phyloP scores from a whole-genome alignment of 2,888 invertebrate species.

The Andricus quercusramuli region DNA sequence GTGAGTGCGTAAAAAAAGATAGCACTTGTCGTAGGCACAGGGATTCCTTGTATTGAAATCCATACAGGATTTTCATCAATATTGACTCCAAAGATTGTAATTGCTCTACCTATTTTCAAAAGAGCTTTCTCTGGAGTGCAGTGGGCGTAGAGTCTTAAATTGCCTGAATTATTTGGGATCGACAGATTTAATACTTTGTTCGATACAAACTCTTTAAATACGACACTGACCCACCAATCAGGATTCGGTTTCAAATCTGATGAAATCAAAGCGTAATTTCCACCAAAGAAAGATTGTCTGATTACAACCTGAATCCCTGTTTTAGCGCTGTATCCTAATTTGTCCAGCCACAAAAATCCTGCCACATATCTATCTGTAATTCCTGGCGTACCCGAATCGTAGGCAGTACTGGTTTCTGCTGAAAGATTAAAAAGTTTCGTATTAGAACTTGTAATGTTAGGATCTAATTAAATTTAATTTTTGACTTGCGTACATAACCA shows the following conservation, averaged over 20 bases:
- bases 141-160: slow-evolving; percentile 84
- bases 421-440: slow-evolving; percentile 47
- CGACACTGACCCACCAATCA: slow-evolving; percentile 85
- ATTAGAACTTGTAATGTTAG: background rate
- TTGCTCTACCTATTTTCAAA: slow-evolving; percentile 77
- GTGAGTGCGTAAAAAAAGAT: slow-evolving; percentile 68
- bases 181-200: slow-evolving; percentile 82
- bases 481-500: slow-evolving; percentile 82
- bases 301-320: slow-evolving; percentile 84
- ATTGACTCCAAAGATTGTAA: slow-evolving; percentile 84
- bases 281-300: slow-evolving; percentile 85
- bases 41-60: slow-evolving; percentile 77
- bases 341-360: slow-evolving; percentile 88
- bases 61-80: slow-evolving; percentile 78
- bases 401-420: slow-evolving; percentile 88
- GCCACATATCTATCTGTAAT: slow-evolving; percentile 86
- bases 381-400: slow-evolving; percentile 87
- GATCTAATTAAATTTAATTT: too few relatives aligned
- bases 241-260: slow-evolving; percentile 83
- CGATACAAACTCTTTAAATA: slow-evolving; percentile 86
- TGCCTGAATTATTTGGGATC: slow-evolving; percentile 75
- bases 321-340: slow-evolving; percentile 85
- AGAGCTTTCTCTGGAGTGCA: slow-evolving; percentile 81
- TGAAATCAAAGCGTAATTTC: slow-evolving; percentile 85
- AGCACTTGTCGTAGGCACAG: slow-evolving; percentile 67